Evolutionary conservation across 2,113 vertebrate species (phyloP).

Genomic region (Leiothrix lutea): DNA sequence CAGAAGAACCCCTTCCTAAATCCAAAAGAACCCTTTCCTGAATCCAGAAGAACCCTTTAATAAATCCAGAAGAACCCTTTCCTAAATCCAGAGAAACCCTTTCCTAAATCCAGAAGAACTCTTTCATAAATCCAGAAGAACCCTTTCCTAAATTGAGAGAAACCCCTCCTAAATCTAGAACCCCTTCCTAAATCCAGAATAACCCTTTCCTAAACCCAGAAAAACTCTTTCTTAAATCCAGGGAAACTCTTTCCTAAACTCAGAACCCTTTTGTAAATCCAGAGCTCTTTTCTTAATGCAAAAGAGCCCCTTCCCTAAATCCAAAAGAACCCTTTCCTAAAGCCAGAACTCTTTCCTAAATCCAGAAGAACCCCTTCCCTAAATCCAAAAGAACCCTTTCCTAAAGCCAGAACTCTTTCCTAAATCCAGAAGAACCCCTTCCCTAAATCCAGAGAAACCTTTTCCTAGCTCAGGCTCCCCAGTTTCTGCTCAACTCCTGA

Average conservation of each 20-base stretch:
- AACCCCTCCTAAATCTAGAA: neutral
- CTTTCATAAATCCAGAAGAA: neutral
- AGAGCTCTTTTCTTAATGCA: neutral
- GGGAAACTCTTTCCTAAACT: neutral
- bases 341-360: neutral
- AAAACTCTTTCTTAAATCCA: neutral
- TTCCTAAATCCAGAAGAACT: no score
- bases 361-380: no score
- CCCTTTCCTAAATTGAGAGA: neutral
- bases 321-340: neutral
- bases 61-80: no score
- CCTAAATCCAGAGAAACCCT: neutral
- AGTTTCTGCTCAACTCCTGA: accelerated
- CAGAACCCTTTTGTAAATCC: neutral
- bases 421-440: neutral
- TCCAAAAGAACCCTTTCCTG: neutral
- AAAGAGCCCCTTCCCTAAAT: no score
- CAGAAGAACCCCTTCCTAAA: no score
- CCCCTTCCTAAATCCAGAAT: no score
- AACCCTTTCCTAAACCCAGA: no score
- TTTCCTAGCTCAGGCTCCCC: neutral
- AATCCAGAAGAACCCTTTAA: no score
- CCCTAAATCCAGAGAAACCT: neutral
- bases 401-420: no score
- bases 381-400: no score